Conservation (phyloP, 2,888 invertebrate species). For the Copidosoma aretas region DNA sequence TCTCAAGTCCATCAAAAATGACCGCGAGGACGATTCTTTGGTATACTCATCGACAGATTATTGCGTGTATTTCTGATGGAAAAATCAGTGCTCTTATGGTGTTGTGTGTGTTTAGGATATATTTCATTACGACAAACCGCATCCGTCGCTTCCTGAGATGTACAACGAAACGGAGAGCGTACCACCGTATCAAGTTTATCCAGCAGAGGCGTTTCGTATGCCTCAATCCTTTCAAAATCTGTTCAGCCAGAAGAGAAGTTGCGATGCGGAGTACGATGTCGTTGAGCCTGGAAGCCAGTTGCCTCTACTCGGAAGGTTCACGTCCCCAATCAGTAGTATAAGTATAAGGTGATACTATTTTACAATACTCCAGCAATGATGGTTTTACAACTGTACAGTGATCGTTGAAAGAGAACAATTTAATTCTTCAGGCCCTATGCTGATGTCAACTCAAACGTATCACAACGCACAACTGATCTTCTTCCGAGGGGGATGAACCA, state of each 20-base stretch:
- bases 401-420: background rate
- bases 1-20: constrained; percentile 48
- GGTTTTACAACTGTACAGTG: background rate
- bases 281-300: constrained; percentile 44
- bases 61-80: background rate
- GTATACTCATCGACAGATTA: constrained; percentile 40
- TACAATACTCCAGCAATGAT: background rate
- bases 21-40: constrained; percentile 40
- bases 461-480: constrained; percentile 17
- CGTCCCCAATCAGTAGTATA: constrained; percentile 14
- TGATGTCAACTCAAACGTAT: constrained; percentile 11
- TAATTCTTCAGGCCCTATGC: constrained; percentile 4
- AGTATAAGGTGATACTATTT: constrained; percentile 13
- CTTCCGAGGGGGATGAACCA: constrained; percentile 28
- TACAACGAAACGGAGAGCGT: constrained; percentile 39
- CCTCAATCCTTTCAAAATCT: constrained; percentile 53
- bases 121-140: constrained; percentile 52
- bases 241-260: constrained; percentile 43
- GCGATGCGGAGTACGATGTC: constrained; percentile 32
- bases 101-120: constrained; percentile 47
- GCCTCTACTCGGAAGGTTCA: constrained; percentile 44
- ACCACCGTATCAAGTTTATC: constrained; percentile 54
- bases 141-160: constrained; percentile 52
- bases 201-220: constrained; percentile 52
- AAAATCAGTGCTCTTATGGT: background rate